Evolutionary conservation across 2,113 vertebrate genomes (phyloP).

Genomic region (Apteryx mantelli): DNA sequence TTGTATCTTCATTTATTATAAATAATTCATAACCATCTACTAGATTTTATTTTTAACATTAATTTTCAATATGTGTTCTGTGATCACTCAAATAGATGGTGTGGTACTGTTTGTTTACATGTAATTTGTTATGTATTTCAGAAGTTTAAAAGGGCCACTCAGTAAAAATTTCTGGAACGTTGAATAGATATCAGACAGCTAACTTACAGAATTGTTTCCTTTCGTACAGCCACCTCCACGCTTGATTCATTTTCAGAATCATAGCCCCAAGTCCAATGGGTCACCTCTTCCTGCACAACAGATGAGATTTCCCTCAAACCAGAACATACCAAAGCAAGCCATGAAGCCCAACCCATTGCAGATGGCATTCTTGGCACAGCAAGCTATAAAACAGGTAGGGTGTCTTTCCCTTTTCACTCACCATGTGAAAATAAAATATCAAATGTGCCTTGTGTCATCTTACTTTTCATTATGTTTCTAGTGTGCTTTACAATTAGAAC

Average conservation of each 20-base stretch:
- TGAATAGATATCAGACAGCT: not conserved
- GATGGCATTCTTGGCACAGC: slow-evolving; percentile 81
- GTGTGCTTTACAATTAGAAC: not conserved
- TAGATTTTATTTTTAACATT: not conserved
- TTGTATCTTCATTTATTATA: not conserved
- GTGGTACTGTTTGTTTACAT: not conserved
- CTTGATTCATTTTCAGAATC: slow-evolving; percentile 83
- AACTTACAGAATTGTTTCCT: not conserved
- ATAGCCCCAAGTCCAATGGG: slow-evolving; percentile 77
- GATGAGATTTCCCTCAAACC: slow-evolving; percentile 75
- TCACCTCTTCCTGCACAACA: slow-evolving; percentile 75
- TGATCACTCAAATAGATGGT: not conserved
- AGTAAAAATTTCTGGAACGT: not conserved
- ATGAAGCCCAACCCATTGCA: slow-evolving; percentile 77
- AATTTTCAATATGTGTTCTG: not conserved
- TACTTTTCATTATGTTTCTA: not conserved
- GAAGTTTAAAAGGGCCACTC: not conserved
- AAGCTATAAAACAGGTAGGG: slow-evolving; percentile 84
- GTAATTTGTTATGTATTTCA: not conserved
- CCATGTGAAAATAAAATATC: not conserved
- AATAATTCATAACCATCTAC: not conserved
- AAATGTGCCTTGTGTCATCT: not conserved
- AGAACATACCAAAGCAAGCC: slow-evolving; percentile 69
- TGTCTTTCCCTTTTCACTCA: not conserved
- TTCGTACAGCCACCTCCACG: slow-evolving; percentile 78